Conservation (phyloP, 2,797 vertebrate genomes). For the Myiothlypis chrysogaster region DNA sequence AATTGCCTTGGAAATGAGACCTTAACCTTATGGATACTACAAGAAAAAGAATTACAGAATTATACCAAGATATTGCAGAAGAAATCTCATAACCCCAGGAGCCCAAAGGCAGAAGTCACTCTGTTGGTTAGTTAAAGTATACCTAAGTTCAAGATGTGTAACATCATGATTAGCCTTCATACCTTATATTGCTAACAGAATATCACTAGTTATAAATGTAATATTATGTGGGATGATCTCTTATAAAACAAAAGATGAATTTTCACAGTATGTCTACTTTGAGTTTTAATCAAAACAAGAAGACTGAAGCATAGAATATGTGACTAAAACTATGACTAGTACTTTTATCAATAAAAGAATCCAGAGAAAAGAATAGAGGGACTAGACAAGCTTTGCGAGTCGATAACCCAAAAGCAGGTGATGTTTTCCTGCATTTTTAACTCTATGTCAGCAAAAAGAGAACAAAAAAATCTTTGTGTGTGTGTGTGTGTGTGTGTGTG, state of each 20-base stretch:
- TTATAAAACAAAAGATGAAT: background rate
- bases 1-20: background rate
- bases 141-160: background rate
- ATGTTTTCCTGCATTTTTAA: background rate
- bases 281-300: background rate
- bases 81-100: background rate
- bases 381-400: background rate
- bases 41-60: background rate
- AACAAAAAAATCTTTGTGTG: background rate
- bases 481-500: background rate
- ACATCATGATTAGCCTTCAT: background rate
- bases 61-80: background rate
- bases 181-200: background rate
- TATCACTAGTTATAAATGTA: background rate
- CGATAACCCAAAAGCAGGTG: background rate
- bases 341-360: background rate
- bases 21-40: background rate
- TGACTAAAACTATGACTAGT: background rate
- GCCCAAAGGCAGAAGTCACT: background rate
- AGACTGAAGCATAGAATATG: background rate
- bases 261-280: background rate
- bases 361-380: accelerated
- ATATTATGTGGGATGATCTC: background rate
- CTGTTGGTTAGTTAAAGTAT: background rate
- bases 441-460: background rate